Base-by-base conservation (phyloP, 2,888 invertebrate genomes). In the Fabriciana adippe region DNA sequence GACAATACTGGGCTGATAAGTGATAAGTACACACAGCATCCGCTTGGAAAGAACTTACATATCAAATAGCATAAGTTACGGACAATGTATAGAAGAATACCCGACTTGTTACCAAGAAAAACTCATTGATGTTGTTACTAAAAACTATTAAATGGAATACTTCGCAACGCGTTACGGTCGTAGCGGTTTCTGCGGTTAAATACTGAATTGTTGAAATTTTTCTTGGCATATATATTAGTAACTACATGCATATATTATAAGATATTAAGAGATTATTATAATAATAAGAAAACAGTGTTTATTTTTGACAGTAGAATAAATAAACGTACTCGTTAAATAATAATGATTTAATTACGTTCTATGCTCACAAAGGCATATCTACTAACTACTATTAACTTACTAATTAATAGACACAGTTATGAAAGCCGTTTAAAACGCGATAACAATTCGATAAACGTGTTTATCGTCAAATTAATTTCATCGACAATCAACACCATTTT, bases 391-490 rank as follows among this genome's bases (percentile, higher is more conserved):
- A 57, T 41, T 47, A 21, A 57, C 45, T 47, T 45, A 57, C 2
- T n/a, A 59, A n/a, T 47, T 47, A 47, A 56, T 45, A 11, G 56
- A 14, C 45, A 45, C 1, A 15, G 45, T 15, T n/a, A 59, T 11
- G 45, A 47, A 57, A n/a, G 47, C 47, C 57, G n/a, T 59, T 59
- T 57, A 57, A 47, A 11, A 59, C 47, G 47, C 26, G 47, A 59
- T 59, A 59, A 59, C 47, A 15, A 48, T 48, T n/a, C n/a, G 47
- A n/a, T 47, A 59, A 48, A 59, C 57, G 57, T 59, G n/a, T 47
- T 45, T 59, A 47, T 26, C 47, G 47, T 13, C 31, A 26, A 6
- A 21, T 47, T 26, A 59, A 47, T 59, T 47, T 26, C 15, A 59
- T 59, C 47, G 57, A 47, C 57, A 47, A 26, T 47, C 15, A 59